A percentile compares a stretch with the other conserved stretches of the same genome.
phyloP scores from a whole-genome alignment of 1,140 invertebrate species.

The Drosophila quadrilineata region DNA sequence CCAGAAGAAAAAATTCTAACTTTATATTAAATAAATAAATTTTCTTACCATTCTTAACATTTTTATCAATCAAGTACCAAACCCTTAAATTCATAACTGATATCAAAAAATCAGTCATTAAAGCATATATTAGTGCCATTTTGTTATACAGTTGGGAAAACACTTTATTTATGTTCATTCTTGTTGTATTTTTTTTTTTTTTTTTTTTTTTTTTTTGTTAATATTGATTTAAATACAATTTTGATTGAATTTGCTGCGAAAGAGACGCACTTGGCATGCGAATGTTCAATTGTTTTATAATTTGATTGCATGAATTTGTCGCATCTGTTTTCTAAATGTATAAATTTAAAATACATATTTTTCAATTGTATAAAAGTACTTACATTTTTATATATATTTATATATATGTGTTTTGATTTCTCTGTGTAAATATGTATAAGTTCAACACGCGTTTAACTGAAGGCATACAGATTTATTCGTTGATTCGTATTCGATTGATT shows the following conservation, averaged over 20 bases:
- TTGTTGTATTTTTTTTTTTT: too few relatives aligned
- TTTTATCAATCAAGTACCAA: too few relatives aligned
- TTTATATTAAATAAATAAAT: too few relatives aligned
- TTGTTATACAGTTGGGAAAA: too few relatives aligned
- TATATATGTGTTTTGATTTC: neutral
- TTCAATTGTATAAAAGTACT: conserved; percentile 4
- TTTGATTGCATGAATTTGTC: conserved; percentile 16
- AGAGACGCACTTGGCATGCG: conserved; percentile 40
- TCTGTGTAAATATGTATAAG: neutral
- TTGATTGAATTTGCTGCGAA: conserved; percentile 54
- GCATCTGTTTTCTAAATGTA: conserved; percentile 9
- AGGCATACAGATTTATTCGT: conserved; percentile 19
- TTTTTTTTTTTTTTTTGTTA: conserved; percentile 46
- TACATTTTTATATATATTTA: conserved; percentile 10
- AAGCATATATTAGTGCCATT: too few relatives aligned
- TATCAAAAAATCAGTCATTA: too few relatives aligned
- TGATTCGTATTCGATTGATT: conserved; percentile 24
- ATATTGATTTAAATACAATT: conserved; percentile 50
- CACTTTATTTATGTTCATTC: too few relatives aligned
- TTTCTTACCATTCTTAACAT: too few relatives aligned
- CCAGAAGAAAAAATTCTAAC: too few relatives aligned
- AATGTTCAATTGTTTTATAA: conserved; percentile 24
- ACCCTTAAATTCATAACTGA: too few relatives aligned
- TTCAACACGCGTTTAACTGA: conserved; percentile 15
- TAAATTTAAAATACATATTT: conserved; percentile 20